Percentiles rank a stretch among this genome's conserved stretches.
Evolutionary conservation across 2,888 invertebrate species (phyloP).

Genomic region (Adineta ricciae): DNA sequence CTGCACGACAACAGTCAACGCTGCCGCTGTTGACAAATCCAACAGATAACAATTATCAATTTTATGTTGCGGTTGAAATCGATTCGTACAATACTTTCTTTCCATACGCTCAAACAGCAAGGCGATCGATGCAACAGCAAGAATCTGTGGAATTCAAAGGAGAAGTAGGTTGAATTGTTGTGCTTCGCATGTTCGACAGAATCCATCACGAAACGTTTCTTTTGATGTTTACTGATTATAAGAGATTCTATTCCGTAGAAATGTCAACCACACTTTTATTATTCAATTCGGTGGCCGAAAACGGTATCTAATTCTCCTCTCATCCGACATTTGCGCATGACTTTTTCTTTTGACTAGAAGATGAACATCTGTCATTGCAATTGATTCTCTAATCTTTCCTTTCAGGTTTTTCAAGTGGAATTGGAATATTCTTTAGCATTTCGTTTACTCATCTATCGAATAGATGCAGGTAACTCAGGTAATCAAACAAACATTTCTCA

Average conservation of each 20-base stretch:
- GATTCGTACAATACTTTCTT: conserved; percentile 9
- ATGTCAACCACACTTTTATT: not conserved
- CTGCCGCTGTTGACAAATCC: not conserved
- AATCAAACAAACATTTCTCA: not conserved
- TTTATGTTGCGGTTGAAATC: conserved; percentile 15
- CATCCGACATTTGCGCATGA: not conserved
- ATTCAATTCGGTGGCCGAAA: not conserved
- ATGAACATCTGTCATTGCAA: not conserved
- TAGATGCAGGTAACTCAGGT: not conserved
- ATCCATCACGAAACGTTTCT: too few species aligned
- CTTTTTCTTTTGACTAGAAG: not conserved
- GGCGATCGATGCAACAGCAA: not conserved
- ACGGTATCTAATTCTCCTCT: not conserved
- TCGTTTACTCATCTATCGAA: not conserved
- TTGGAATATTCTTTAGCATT: conserved; percentile 21
- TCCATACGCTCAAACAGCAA: conserved; percentile 8
- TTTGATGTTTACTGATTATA: too few species aligned
- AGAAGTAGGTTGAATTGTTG: not conserved
- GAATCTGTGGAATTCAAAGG: conserved; percentile 9
- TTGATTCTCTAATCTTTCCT: not conserved
- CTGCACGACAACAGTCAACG: not conserved
- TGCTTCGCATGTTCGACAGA: too few species aligned
- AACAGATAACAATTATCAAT: not conserved
- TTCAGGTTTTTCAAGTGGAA: conserved; percentile 8
- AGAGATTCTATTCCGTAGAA: not conserved